Evolutionary conservation across 2,113 vertebrate species (phyloP), one percentile per base, ranked within the genome.

Genomic region (Spizaetus ornatus): DNA sequence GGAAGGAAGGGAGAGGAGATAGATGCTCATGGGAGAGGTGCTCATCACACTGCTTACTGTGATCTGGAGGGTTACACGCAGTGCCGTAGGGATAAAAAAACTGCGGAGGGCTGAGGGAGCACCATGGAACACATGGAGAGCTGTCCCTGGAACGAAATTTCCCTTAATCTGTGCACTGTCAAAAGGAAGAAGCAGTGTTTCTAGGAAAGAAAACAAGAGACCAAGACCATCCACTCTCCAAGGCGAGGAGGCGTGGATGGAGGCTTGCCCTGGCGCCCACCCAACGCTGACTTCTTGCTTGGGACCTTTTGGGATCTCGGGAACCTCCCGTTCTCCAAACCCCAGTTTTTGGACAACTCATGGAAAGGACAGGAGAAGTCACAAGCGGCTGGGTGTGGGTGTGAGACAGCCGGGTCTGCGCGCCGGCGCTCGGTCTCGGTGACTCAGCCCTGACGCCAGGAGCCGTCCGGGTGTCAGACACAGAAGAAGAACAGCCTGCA

Each of bases 221-320:
- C 11, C 20, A 29, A 50, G 29, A 50, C 9, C 25, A 6, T n/a
- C 16, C 43, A 7, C 21, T 67, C 48, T 16, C 27, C 36, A 63
- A 21, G 40, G 36, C 0, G 7, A 65, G 48, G 21, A 76, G 36
- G 11, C 2, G 0, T 2, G 15, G 36, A 32, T 16, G 8, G 53
- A 86, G 29, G 62, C 13, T 82, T 69, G 19, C 26, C 21, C 32
- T 19, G 12, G 25, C 18, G 56, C 21, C 20, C n/a, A 78, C 16
- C 2, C 20, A 16, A 1, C 0, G 0, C 0, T 50, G 55, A 11
- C 20, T 52, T 47, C 25, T n/a, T 48, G 40, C 45, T 17, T 25
- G 23, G 32, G n/a, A 48, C 26, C 36, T 87, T 7, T 29, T 47
- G 25, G 58, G 18, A 20, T 77, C 45, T 43, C 20, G 5, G 45